Evolutionary conservation across 1,140 invertebrate species (phyloP), one percentile per base, ranked within the genome.

Genomic region (Stegodyphus dumicola): DNA sequence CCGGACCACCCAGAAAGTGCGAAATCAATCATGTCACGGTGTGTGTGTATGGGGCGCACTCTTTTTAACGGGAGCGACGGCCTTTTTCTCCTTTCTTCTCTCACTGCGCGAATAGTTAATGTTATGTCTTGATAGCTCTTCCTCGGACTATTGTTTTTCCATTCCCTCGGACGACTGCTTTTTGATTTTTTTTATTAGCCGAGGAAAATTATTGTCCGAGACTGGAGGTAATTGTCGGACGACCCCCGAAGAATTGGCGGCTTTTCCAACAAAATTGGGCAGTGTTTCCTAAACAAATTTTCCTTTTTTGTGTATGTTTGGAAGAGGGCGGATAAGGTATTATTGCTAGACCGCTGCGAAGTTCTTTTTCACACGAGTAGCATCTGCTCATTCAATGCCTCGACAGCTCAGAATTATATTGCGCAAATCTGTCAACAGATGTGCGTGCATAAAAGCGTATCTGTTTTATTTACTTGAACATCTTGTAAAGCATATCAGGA

Each of bases 21-120:
- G 76, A 86, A 86, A 86, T 86, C 84, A 86, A 86, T 86, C 84
- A 78, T 86, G 76, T 86, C 84, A 86, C 70, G 84, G 75, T 73
- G 75, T 84, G 81, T 77, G 81, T 84, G 69, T 11, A 73, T 64
- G 71, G 60, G 51, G 65, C 60, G 51, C 53, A 69, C 73, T 84
- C 69, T 33, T 33, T 84, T 76, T 84, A 83, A 76, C 81, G 53
- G 81, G 73, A 84, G 81, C 80, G 73, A 69, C 51, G 60, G 73
- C 71, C 71, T 74, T 67, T 84, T 69, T 75, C 65, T 56, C 54
- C 18, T 48, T 5, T 79, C 51, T 51, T 54, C 52, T 51, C 77
- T 64, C 54, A 51, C 56, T 74, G 49, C 54, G 81, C 81, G 81
- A 84, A 84, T 84, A 84, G 81, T 84, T 84, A 84, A 84, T 84